These are phyloP conservation scores for Xylota sylvarum DNA, from an alignment of 2,888 invertebrate genomes.

Conservation along the genomic window DNA sequence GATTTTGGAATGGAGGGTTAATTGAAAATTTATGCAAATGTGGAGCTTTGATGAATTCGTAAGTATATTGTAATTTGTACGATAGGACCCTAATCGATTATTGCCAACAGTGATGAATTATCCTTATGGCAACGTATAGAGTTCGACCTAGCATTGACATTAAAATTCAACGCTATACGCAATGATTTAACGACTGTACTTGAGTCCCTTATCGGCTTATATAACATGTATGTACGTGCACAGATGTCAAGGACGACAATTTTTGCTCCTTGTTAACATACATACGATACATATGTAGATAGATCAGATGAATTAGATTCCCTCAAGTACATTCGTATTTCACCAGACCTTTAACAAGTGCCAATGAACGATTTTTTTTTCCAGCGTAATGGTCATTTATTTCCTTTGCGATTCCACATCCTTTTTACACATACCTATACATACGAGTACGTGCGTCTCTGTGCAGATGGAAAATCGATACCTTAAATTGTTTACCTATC, in stretches of 20 bases:
- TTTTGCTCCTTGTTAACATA: not conserved
- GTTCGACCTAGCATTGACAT: not conserved
- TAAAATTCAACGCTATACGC: not conserved
- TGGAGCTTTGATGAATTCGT: not conserved
- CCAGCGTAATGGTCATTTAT: not conserved
- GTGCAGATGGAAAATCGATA: constrained; percentile 24
- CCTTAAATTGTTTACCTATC: constrained; percentile 27
- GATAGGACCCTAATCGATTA: not conserved
- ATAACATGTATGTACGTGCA: not conserved
- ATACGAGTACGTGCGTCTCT: constrained; percentile 6
- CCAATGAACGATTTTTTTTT: not conserved
- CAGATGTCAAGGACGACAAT: not conserved
- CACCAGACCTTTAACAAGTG: not conserved
- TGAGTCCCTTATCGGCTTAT: not conserved
- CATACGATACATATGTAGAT: too few relatives aligned
- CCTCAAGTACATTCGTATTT: not conserved
- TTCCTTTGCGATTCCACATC: not conserved
- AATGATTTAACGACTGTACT: constrained; percentile 1
- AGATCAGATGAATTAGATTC: not conserved
- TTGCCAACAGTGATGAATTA: not conserved
- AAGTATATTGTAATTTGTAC: not conserved
- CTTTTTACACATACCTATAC: not conserved
- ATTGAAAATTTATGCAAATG: constrained; percentile 13
- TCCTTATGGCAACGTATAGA: not conserved
- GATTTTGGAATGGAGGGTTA: not conserved